These are phyloP conservation scores for Rhinoptilus africanus DNA, from an alignment of 2,113 vertebrate species.

Conservation along the genomic window DNA sequence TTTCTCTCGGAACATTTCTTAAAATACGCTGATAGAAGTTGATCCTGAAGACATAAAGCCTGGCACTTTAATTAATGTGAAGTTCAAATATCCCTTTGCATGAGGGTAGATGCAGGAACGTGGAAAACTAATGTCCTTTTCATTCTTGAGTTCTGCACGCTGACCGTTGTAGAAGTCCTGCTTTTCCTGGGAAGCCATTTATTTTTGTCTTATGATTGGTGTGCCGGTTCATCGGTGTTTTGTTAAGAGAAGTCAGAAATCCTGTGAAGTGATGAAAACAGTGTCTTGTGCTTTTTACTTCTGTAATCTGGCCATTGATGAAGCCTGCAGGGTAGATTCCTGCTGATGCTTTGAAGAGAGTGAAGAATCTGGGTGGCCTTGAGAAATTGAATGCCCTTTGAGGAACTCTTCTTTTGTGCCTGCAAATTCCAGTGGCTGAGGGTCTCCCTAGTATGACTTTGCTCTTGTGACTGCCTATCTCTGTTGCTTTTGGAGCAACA, in stretches of 20 bases:
- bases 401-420: not conserved
- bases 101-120: not conserved
- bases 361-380: not conserved
- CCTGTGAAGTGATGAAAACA: not conserved
- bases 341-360: not conserved
- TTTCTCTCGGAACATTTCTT: not conserved
- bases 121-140: not conserved
- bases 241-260: not conserved
- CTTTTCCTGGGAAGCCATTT: not conserved
- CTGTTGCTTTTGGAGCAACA: not conserved
- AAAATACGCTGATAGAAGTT: not conserved
- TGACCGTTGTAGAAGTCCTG: rapidly evolving
- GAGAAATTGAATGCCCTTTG: not conserved
- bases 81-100: not conserved
- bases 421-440: not conserved
- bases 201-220: not conserved
- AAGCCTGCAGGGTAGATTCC: not conserved
- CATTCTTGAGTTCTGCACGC: not conserved
- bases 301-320: not conserved
- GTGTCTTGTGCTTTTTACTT: not conserved
- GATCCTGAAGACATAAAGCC: not conserved
- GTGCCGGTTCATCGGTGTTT: not conserved
- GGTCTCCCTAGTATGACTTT: not conserved
- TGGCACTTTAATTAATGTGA: not conserved
- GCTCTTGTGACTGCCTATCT: not conserved